phyloP scores from a whole-genome alignment of 2,797 vertebrate genomes.

The Myotis myotis region DNA sequence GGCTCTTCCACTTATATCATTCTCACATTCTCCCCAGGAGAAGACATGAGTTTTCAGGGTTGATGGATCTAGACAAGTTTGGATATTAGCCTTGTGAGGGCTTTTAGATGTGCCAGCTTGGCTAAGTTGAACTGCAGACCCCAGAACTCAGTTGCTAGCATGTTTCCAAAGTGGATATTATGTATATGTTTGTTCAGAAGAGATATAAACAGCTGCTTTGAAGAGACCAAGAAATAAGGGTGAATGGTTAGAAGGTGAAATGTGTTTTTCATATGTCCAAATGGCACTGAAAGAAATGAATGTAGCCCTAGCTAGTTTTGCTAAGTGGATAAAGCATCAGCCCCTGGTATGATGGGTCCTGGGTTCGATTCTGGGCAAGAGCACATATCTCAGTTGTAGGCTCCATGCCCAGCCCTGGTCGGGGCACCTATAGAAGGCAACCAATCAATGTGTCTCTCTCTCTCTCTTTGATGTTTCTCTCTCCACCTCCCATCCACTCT shows the following conservation, averaged over 20 bases:
- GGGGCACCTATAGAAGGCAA: too few species aligned
- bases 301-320: not conserved
- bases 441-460: too few species aligned
- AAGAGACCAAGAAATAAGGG: constrained; percentile 28
- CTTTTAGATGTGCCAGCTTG: not conserved
- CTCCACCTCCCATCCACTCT: too few species aligned
- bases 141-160: not conserved
- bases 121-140: not conserved
- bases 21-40: not conserved
- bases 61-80: not conserved
- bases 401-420: too few species aligned
- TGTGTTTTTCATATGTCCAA: not conserved
- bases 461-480: too few species aligned
- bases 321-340: too few species aligned
- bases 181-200: not conserved
- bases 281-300: constrained; percentile 12
- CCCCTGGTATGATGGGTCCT: too few species aligned
- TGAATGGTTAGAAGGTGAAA: not conserved
- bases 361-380: too few species aligned
- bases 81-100: not conserved
- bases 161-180: not conserved
- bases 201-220: not conserved
- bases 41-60: not conserved
- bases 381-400: too few species aligned
- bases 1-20: not conserved